Conservation (phyloP, 2,888 invertebrate species). For the Idaea dimidiata region DNA sequence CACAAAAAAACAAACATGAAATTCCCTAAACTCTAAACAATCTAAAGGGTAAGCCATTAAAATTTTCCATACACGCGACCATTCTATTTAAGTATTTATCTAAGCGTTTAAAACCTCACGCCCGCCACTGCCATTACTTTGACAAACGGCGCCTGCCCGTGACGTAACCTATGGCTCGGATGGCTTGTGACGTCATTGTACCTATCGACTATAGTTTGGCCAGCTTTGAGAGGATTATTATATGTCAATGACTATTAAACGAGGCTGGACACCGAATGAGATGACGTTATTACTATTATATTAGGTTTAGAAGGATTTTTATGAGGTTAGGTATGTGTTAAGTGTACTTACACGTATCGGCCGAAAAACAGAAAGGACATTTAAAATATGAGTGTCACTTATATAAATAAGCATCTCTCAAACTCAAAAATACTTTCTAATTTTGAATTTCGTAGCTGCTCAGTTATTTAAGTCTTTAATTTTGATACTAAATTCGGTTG, state of each 20-base stretch:
- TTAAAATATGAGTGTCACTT: too few species aligned
- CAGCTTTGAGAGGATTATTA: background rate
- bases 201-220: conserved; percentile 21
- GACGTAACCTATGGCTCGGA: conserved; percentile 22
- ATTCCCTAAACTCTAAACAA: background rate
- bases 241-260: background rate
- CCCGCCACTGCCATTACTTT: conserved; percentile 8
- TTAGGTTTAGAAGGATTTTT: background rate
- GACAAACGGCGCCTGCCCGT: conserved; percentile 30
- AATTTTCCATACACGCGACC: background rate
- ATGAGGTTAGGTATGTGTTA: too few species aligned
- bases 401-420: too few species aligned
- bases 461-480: too few species aligned
- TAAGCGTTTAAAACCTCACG: background rate
- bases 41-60: background rate
- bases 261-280: background rate
- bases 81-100: background rate
- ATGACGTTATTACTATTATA: background rate
- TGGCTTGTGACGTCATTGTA: conserved; percentile 27
- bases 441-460: too few species aligned
- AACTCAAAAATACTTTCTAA: too few species aligned
- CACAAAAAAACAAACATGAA: background rate
- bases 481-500: too few species aligned
- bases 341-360: too few species aligned
- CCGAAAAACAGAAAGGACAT: too few species aligned